These are phyloP conservation scores for Conus betulinus DNA, from an alignment of 1,140 invertebrate genomes.

Conservation along the genomic window DNA sequence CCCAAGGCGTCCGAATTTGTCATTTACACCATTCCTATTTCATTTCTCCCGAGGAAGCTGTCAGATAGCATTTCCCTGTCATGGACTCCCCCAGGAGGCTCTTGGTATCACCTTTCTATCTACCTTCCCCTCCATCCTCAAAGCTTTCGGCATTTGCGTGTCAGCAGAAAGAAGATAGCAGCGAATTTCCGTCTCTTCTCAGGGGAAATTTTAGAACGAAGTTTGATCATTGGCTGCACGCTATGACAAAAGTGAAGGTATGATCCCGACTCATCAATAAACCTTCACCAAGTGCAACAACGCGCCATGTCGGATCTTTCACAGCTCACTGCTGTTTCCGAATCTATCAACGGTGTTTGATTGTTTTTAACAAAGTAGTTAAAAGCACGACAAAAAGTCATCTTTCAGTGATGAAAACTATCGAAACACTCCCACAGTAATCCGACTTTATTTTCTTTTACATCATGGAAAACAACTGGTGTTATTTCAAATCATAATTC, in stretches of 20 bases:
- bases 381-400: too few species aligned
- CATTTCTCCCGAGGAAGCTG: not conserved
- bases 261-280: constrained; percentile 18
- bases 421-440: not conserved
- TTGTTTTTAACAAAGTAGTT: too few species aligned
- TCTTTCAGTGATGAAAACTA: too few species aligned
- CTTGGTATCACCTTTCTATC: too few species aligned
- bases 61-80: not conserved
- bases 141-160: not conserved
- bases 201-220: not conserved
- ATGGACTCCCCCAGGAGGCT: not conserved
- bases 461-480: too few species aligned
- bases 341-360: too few species aligned
- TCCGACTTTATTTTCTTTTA: not conserved
- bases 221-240: constrained; percentile 5
- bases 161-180: not conserved
- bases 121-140: not conserved
- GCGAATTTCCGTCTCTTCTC: not conserved
- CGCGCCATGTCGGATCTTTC: too few species aligned
- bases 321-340: too few species aligned
- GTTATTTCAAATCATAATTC: too few species aligned
- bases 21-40: too few species aligned
- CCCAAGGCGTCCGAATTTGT: too few species aligned
- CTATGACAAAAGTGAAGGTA: not conserved
- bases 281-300: not conserved